phyloP scores from a whole-genome alignment of 2,113 vertebrate genomes.

The Pangasianodon hypophthalmus region DNA sequence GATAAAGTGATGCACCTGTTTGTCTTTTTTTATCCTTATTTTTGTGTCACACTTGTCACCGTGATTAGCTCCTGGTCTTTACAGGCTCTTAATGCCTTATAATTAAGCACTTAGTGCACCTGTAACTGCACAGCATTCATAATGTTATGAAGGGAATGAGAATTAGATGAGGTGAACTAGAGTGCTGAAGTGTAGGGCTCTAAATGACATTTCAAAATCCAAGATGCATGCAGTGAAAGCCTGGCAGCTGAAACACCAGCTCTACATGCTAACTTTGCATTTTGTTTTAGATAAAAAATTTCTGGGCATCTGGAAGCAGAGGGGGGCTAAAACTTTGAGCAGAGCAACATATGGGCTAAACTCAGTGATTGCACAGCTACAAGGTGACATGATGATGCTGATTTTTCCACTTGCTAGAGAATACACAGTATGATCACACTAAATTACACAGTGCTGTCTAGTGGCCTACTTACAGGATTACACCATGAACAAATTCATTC shows the following conservation, averaged over 20 bases:
- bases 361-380: background rate
- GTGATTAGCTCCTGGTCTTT: constrained; percentile 4
- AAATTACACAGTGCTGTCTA: background rate
- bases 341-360: background rate
- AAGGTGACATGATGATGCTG: background rate
- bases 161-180: background rate
- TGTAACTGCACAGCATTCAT: background rate
- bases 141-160: background rate
- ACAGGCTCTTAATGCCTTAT: background rate
- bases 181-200: background rate
- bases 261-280: background rate
- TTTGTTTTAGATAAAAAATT: background rate
- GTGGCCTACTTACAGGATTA: background rate
- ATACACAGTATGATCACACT: no score
- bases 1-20: background rate
- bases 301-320: background rate
- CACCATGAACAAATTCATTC: background rate
- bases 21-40: background rate
- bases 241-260: background rate
- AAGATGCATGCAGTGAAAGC: background rate
- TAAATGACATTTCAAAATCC: background rate
- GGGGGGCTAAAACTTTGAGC: background rate
- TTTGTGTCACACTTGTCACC: background rate
- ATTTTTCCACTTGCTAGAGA: background rate
- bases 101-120: background rate